These are phyloP conservation scores for Euclidia mi DNA, from an alignment of 2,888 invertebrate species.

Conservation along the genomic window DNA sequence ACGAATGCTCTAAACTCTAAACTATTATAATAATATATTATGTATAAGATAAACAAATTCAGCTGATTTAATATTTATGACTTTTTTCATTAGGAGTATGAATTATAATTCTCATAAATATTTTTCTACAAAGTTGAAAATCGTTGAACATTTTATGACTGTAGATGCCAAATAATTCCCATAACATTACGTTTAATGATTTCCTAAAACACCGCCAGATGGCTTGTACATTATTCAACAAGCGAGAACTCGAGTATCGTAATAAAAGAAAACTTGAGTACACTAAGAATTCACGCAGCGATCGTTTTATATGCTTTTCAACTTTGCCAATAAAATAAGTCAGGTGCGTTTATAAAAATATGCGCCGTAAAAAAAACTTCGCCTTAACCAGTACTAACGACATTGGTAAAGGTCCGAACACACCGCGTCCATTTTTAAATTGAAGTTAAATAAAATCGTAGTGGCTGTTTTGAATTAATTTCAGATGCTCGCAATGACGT, in stretches of 20 bases:
- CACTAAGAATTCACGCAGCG: slow-evolving; percentile 21
- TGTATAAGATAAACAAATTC: too few relatives aligned
- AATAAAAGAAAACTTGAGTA: slow-evolving; percentile 35
- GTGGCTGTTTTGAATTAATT: too few relatives aligned
- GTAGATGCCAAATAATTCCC: neutral
- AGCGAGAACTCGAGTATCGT: slow-evolving; percentile 27
- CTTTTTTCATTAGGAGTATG: too few relatives aligned
- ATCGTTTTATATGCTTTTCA: slow-evolving; percentile 47
- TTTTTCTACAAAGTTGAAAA: too few relatives aligned
- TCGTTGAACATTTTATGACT: slow-evolving; percentile 7
- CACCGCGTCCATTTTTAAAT: neutral
- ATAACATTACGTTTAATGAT: slow-evolving; percentile 16
- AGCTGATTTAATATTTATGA: too few relatives aligned
- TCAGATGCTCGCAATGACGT: too few relatives aligned
- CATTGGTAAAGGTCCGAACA: slow-evolving; percentile 21
- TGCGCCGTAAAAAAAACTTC: slow-evolving; percentile 46
- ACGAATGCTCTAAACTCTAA: too few relatives aligned
- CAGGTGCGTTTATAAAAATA: slow-evolving; percentile 60
- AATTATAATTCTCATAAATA: too few relatives aligned
- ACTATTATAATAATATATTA: too few relatives aligned
- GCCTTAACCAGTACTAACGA: slow-evolving; percentile 35
- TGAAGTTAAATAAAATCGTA: too few relatives aligned
- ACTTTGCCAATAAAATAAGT: slow-evolving; percentile 57
- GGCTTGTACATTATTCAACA: slow-evolving; percentile 29
- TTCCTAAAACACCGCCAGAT: slow-evolving; percentile 19